phyloP scores from a whole-genome alignment of 2,797 vertebrate species.

The Epinephelus malabaricus region DNA sequence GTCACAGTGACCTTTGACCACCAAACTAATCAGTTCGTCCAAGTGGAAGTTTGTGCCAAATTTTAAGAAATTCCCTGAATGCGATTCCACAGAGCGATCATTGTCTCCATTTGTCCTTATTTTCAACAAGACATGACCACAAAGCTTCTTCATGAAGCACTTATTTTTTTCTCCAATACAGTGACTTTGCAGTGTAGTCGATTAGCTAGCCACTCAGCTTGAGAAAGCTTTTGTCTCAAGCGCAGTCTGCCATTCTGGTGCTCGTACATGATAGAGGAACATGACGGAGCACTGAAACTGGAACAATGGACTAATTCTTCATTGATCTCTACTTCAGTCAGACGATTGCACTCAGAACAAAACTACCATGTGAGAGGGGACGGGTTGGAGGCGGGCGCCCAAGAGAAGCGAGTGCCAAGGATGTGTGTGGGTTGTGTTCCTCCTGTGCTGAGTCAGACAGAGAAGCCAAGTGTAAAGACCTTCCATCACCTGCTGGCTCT shows the following conservation, averaged over 20 bases:
- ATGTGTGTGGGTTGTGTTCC: slow-evolving; percentile 40
- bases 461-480: slow-evolving; percentile 51
- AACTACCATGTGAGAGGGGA: slow-evolving; percentile 28
- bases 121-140: not conserved
- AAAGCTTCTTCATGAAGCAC: not conserved
- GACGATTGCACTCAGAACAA: slow-evolving; percentile 42
- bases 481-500: slow-evolving; percentile 56
- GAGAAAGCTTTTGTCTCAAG: not conserved
- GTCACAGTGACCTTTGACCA: too few species aligned
- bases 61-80: too few species aligned
- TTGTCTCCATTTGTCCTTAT: not conserved
- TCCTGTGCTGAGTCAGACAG: slow-evolving; percentile 60
- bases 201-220: slow-evolving; percentile 2
- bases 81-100: not conserved
- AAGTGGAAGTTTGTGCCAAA: too few species aligned
- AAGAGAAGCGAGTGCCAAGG: slow-evolving; percentile 13
- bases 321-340: slow-evolving; percentile 34
- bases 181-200: not conserved
- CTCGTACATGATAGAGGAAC: slow-evolving; percentile 22
- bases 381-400: not conserved
- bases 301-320: slow-evolving; percentile 52
- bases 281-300: slow-evolving; percentile 35
- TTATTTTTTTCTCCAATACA: not conserved
- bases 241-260: not conserved
- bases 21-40: too few species aligned